A percentile compares a stretch with the other conserved stretches of the same genome.
These are phyloP conservation scores for Coccyzus lansbergi DNA, from an alignment of 2,797 vertebrate species.

Conservation along the genomic window DNA sequence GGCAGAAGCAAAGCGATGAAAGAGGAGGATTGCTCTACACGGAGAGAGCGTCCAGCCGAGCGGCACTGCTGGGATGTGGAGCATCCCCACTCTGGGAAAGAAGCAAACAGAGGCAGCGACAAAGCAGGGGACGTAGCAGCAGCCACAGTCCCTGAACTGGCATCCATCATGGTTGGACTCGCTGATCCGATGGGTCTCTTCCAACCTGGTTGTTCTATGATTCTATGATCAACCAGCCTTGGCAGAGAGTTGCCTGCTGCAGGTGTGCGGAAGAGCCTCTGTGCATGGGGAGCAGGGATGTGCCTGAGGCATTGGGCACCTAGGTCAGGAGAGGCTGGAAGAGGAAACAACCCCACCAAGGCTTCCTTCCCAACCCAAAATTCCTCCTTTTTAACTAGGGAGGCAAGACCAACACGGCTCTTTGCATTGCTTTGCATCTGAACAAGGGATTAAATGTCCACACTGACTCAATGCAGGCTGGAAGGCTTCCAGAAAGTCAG, in stretches of 20 bases:
- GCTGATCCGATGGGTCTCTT: no score
- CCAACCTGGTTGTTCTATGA: no score
- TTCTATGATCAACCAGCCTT: background rate
- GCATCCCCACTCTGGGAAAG: background rate
- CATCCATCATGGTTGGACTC: no score
- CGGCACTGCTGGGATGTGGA: rapidly evolving
- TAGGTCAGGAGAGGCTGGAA: background rate
- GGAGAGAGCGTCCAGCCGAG: background rate
- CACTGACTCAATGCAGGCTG: background rate
- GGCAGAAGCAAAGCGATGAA: background rate
- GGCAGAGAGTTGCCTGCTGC: background rate
- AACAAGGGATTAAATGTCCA: conserved; percentile 37
- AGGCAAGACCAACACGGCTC: background rate
- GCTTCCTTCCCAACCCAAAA: background rate
- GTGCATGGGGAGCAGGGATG: rapidly evolving
- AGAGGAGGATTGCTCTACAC: background rate
- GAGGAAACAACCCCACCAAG: background rate
- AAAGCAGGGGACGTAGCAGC: background rate
- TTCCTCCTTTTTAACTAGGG: background rate
- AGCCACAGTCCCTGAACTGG: background rate
- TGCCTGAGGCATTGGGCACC: rapidly evolving
- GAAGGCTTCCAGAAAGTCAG: conserved; percentile 55
- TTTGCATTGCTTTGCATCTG: conserved; percentile 27
- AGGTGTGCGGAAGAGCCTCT: background rate
- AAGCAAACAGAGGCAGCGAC: background rate